These are phyloP conservation scores for Fragariocoptes setiger DNA, from an alignment of 1,140 invertebrate species.

Conservation along the genomic window DNA sequence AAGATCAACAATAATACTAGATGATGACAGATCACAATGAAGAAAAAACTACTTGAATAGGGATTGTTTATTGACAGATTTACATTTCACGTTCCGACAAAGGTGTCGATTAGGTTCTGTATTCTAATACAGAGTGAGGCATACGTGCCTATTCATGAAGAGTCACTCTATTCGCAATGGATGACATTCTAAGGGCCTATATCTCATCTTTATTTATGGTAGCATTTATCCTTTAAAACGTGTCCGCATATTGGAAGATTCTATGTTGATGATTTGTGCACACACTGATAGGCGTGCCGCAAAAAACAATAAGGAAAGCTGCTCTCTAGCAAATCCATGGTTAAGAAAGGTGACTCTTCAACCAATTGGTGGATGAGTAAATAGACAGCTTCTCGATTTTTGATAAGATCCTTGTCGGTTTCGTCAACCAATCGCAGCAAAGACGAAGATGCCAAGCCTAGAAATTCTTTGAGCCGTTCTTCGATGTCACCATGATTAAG, in stretches of 20 bases:
- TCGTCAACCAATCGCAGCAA: constrained; percentile 71
- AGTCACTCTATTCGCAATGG: too few relatives aligned
- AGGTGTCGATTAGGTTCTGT: too few relatives aligned
- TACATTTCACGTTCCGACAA: too few relatives aligned
- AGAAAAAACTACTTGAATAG: too few relatives aligned
- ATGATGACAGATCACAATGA: too few relatives aligned
- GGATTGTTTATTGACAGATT: too few relatives aligned
- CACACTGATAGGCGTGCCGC: constrained; percentile 77
- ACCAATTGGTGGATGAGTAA: constrained; percentile 73
- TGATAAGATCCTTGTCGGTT: constrained; percentile 66
- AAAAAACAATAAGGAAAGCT: constrained; percentile 91
- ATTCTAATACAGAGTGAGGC: too few relatives aligned
- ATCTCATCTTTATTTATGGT: too few relatives aligned
- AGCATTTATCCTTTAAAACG: too few relatives aligned
- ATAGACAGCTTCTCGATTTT: constrained; percentile 80
- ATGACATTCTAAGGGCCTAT: too few relatives aligned
- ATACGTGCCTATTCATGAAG: too few relatives aligned
- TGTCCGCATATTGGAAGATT: background rate
- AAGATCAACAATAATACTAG: too few relatives aligned
- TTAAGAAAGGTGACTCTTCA: constrained; percentile 81
- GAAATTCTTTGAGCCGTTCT: constrained; percentile 87
- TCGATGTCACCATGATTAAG: constrained; percentile 79
- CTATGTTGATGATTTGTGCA: constrained; percentile 29
- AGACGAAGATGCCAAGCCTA: constrained; percentile 80
- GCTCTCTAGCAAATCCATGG: constrained; percentile 86